These are phyloP conservation scores for Pristionchus exspectatus DNA, from an alignment of 2,888 invertebrate genomes.

Conservation along the genomic window DNA sequence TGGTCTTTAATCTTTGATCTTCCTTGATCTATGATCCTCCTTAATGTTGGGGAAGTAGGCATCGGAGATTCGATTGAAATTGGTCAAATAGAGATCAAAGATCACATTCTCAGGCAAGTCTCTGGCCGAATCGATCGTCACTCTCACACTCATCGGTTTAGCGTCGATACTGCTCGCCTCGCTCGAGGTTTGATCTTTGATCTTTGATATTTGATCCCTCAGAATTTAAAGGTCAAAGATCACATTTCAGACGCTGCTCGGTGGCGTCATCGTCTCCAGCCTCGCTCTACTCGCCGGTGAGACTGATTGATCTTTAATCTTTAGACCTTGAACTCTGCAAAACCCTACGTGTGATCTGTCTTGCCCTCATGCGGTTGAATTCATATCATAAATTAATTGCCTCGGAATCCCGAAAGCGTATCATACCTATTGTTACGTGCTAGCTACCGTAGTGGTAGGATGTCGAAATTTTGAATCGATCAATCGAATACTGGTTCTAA, in stretches of 20 bases:
- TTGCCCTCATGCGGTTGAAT: no score
- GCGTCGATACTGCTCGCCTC: background rate
- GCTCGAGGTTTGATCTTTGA: background rate
- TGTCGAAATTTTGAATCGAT: no score
- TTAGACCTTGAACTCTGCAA: background rate
- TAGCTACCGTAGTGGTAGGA: background rate
- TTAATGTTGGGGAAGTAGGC: no score
- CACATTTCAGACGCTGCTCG: background rate
- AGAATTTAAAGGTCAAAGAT: background rate
- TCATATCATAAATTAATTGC: no score
- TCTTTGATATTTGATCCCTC: background rate
- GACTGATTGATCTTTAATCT: background rate
- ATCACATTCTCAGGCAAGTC: background rate
- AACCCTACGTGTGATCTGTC: no score
- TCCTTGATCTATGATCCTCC: no score
- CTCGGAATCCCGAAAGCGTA: background rate
- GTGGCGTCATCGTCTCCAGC: background rate
- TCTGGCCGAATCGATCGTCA: background rate
- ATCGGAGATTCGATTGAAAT: background rate
- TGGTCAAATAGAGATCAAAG: background rate
- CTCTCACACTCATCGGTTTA: background rate
- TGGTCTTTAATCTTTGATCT: no score
- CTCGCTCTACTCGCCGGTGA: background rate
- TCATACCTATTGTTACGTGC: no score
- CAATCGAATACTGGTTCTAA: no score